Evolutionary conservation across 2,113 vertebrate genomes (phyloP), one percentile per base, ranked within the genome.

Genomic region (Caloenas nicobarica): DNA sequence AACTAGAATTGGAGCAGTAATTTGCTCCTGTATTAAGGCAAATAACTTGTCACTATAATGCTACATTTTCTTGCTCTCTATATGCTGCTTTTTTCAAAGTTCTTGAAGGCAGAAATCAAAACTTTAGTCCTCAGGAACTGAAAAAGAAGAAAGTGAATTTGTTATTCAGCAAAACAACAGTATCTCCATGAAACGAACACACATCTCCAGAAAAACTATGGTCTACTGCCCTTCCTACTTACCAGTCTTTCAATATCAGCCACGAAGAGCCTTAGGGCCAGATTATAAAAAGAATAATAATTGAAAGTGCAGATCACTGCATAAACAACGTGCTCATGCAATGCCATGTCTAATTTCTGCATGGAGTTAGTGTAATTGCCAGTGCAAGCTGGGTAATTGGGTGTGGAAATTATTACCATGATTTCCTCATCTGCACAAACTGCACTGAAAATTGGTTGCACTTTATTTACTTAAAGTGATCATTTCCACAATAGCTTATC

Each of bases 351-450:
- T 95, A 89, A 96, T 91, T 95, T 71, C 84, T 89, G 58, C 11
- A 57, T 69, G 58, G 84, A 89, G 94, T 96, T 95, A 76, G 61
- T 61, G 81, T 94, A 95, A 94, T 92, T 92, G 87, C 57, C 70
- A 87, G 78, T 85, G 81, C 86, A 96, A 87, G 58, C 18, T 85
- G 65, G 65, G 84, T 95, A 96, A 95, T 95, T 87, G 81, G 36
- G 87, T 91, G 87, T 95, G 96, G 89, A 96, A 96, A 87, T 82
- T 72, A 89, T 34, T 46, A 46, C n/a, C 58, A 4, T 44, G 56
- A 54, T 86, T 93, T 92, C 79, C 7, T 8, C 68, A 93, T 79
- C 62, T 16, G 5, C 33, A n/a, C n/a, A 61, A 79, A 50, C 65
- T 56, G 79, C 62, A 68, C 25, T 64, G 69, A 36, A 94, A 81